These are phyloP conservation scores for Pseudomyrmex pallidus DNA, from an alignment of 1,140 invertebrate species.

Conservation along the genomic window DNA sequence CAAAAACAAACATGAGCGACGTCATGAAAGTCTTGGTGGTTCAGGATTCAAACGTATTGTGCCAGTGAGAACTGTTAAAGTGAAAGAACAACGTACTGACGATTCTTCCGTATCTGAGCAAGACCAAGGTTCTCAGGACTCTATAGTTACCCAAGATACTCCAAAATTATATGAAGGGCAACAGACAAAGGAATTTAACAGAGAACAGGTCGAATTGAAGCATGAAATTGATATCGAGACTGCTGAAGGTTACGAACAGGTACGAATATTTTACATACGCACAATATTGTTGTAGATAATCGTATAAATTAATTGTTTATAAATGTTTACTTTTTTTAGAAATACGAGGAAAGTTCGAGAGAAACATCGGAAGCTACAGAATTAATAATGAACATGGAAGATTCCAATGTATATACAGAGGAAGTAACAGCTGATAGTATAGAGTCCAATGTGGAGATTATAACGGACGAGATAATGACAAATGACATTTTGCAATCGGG, in stretches of 20 bases:
- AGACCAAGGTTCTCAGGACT: slow-evolving; percentile 57
- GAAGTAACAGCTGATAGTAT: slow-evolving; percentile 82
- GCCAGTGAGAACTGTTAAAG: slow-evolving; percentile 76
- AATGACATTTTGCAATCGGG: slow-evolving; percentile 78
- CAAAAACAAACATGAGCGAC: slow-evolving; percentile 83
- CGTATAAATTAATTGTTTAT: no score
- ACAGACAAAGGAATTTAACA: slow-evolving; percentile 40
- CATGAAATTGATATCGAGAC: slow-evolving; percentile 73
- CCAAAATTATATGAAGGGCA: slow-evolving; percentile 68
- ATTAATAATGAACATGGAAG: slow-evolving; percentile 82
- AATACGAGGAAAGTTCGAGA: slow-evolving; percentile 81
- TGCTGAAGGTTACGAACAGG: slow-evolving; percentile 80
- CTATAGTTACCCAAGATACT: slow-evolving; percentile 28
- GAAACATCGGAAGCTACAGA: slow-evolving; percentile 80
- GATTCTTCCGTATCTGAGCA: slow-evolving; percentile 77
- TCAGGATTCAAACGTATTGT: slow-evolving; percentile 83
- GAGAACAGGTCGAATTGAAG: slow-evolving; percentile 75
- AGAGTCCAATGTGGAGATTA: slow-evolving; percentile 78
- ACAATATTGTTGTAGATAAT: no score
- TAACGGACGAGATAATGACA: slow-evolving; percentile 80
- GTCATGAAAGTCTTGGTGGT: slow-evolving; percentile 83
- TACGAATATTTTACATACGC: slow-evolving; percentile 19
- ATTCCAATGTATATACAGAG: slow-evolving; percentile 82
- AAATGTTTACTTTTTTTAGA: slow-evolving; percentile 65
- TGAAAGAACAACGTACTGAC: slow-evolving; percentile 49